A percentile compares a stretch with the other conserved stretches of the same genome.
These are phyloP conservation scores for Troides aeacus DNA, from an alignment of 2,888 invertebrate species.

Conservation along the genomic window DNA sequence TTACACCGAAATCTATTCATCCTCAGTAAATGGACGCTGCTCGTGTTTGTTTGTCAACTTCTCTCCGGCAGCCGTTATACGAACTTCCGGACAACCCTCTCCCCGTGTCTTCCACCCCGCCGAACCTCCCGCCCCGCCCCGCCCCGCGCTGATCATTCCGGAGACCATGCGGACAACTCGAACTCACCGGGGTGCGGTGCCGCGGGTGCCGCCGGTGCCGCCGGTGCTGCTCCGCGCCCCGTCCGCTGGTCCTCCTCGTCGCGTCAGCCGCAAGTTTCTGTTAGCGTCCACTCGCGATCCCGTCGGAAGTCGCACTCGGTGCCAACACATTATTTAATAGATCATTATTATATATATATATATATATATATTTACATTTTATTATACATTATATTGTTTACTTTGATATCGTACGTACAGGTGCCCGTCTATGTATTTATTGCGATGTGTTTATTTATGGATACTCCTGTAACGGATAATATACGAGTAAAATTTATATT, in stretches of 20 bases:
- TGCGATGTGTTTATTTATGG: slow-evolving; percentile 73
- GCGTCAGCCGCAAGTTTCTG: slow-evolving; percentile 29
- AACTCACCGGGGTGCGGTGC: background rate
- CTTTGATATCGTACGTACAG: slow-evolving; percentile 76
- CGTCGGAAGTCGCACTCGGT: slow-evolving; percentile 59
- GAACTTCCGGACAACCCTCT: too few relatives aligned
- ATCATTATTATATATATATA: slow-evolving; percentile 33
- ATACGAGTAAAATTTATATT: slow-evolving; percentile 55
- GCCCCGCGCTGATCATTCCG: slow-evolving; percentile 38
- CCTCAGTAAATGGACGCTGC: background rate
- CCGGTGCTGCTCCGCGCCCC: background rate
- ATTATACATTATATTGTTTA: slow-evolving; percentile 67
- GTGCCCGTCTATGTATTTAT: slow-evolving; percentile 60
- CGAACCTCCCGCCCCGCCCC: background rate
- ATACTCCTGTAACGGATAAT: slow-evolving; percentile 71
- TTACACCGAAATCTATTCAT: too few relatives aligned
- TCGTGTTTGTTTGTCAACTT: background rate
- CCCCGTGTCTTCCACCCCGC: too few relatives aligned
- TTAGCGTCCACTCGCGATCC: slow-evolving; percentile 65
- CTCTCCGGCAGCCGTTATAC: background rate
- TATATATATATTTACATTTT: slow-evolving; percentile 67
- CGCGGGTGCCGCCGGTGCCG: background rate
- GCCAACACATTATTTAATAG: slow-evolving; percentile 68
- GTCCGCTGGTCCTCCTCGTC: background rate
- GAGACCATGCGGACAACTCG: background rate